These are phyloP conservation scores for Pyrgilauda ruficollis DNA, from an alignment of 2,113 vertebrate species.

Conservation along the genomic window DNA sequence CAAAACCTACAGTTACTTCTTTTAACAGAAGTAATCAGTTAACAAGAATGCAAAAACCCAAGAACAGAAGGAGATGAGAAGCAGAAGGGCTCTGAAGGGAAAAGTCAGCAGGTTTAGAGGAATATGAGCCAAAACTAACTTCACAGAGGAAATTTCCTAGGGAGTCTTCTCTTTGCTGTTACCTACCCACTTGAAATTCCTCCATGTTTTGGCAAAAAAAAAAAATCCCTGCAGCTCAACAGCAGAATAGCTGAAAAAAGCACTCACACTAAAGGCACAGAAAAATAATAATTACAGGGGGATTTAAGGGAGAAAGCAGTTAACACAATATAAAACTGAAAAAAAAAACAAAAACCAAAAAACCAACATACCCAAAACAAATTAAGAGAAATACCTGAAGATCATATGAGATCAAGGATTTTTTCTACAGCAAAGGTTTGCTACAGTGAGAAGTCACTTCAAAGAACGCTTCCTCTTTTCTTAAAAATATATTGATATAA, in stretches of 20 bases:
- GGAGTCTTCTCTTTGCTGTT: neutral
- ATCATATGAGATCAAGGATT: neutral
- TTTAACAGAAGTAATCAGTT: neutral
- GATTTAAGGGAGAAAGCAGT: neutral
- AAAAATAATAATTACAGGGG: neutral
- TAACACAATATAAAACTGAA: neutral
- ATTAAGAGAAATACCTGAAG: neutral
- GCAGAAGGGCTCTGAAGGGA: neutral
- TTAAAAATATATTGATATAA: neutral
- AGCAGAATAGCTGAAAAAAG: neutral
- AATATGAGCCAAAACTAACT: slow-evolving; percentile 38
- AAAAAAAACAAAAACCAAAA: neutral
- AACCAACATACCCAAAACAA: neutral
- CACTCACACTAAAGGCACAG: neutral
- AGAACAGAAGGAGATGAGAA: neutral
- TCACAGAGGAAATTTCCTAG: slow-evolving; percentile 45
- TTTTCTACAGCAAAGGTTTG: neutral
- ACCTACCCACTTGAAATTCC: neutral
- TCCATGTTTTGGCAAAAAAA: neutral
- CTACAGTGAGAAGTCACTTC: slow-evolving; percentile 1
- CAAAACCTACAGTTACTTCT: slow-evolving; percentile 7
- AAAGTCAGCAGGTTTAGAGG: slow-evolving; percentile 32
- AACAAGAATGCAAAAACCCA: neutral
- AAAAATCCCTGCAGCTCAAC: neutral
- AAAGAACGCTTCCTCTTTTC: neutral